Base-by-base conservation (phyloP, 2,888 invertebrate species). In the Diarsia rubi region DNA sequence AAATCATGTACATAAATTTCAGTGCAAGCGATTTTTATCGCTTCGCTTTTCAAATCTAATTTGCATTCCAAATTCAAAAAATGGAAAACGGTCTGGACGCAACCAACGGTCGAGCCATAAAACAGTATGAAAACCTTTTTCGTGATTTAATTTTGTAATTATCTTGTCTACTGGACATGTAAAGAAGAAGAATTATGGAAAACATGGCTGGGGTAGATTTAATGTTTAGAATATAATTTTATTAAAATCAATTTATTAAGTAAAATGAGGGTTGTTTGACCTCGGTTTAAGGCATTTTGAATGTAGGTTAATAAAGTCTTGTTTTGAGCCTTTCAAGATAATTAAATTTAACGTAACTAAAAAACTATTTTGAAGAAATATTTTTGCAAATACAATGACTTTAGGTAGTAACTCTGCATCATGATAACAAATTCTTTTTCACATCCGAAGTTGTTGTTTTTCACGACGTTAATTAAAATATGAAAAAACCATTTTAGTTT, bases 111-210 rank as follows among this genome's bases (percentile, higher is more conserved):
- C 78, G 42, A 65, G 47, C 49, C 60, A 69, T 75, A 72, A 82
- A 87, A 82, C 69, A 70, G 71, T 68, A 84, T 68, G 70, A 73
- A 80, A 80, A 84, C 75, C 78, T 81, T 85, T 87, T 85, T 81
- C 79, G 77, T 83, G 83, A 86, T 89, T 88, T 87, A 86, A 89
- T 91, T 89, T 88, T 88, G 86, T 89, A 91, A 91, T 91, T 89
- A 89, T 85, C 80, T 86, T 82, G 69, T 84, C 74, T 81, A 78
- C 82, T 88, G 82, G 85, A 81, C 83, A 78, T 89, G 73, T 76
- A 63, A 49, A 44, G 14, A 42, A 31, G 27, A 49, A 66, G 45
- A 66, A 62, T 66, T 57, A 47, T 8, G 45, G 31, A 63, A 67
- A 69, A 67, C 49, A 73, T 9, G 52, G 21, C 19, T 44, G 19